phyloP scores from a whole-genome alignment of 2,888 invertebrate genomes.

The Latheticus oryzae region DNA sequence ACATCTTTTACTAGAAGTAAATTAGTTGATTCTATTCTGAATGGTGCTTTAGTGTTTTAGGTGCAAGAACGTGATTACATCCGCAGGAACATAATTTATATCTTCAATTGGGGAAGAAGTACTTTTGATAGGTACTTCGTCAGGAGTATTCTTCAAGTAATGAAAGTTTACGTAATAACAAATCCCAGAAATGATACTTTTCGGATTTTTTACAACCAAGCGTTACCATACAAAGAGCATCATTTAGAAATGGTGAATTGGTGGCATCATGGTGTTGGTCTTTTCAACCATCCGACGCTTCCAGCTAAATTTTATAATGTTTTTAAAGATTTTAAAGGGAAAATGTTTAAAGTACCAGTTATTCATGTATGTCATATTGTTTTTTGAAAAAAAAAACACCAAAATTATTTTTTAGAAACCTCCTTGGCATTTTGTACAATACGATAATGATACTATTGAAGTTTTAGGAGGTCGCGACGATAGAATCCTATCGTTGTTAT shows the following conservation, averaged over 20 bases:
- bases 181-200: conserved; percentile 74
- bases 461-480: conserved; percentile 81
- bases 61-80: conserved; percentile 69
- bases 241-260: conserved; percentile 77
- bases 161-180: conserved; percentile 74
- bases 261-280: conserved; percentile 73
- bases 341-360: conserved; percentile 77
- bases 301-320: conserved; percentile 71
- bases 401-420: conserved; percentile 67
- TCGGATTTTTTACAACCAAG: conserved; percentile 80
- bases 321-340: conserved; percentile 74
- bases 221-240: conserved; percentile 70
- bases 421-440: conserved; percentile 81
- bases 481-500: conserved; percentile 73
- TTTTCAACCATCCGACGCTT: conserved; percentile 76
- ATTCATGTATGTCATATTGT: conserved; percentile 74
- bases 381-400: conserved; percentile 6
- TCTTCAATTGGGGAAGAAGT: conserved; percentile 76
- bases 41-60: conserved; percentile 48
- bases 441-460: conserved; percentile 68
- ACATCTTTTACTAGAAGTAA: conserved; percentile 69
- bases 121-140: conserved; percentile 68
- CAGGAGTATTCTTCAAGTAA: conserved; percentile 69
- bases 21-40: conserved; percentile 32
- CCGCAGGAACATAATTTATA: conserved; percentile 73